Percentiles rank a stretch among this genome's conserved stretches.
These are phyloP conservation scores for Nemotelus nigrinus DNA, from an alignment of 2,888 invertebrate species.

Conservation along the genomic window DNA sequence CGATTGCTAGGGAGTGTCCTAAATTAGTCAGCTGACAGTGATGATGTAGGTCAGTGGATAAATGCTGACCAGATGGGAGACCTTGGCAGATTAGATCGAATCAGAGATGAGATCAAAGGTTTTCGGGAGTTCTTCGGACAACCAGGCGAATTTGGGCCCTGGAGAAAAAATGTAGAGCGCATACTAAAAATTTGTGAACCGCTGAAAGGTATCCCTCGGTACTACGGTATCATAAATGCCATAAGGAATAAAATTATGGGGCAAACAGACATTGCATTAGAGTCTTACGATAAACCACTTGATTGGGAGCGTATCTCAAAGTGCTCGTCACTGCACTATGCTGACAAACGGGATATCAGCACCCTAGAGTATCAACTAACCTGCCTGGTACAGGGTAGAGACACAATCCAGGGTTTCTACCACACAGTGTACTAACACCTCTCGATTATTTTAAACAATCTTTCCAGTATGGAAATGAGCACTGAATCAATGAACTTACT, in stretches of 20 bases:
- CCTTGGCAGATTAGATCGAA: background rate
- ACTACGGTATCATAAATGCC: too few relatives aligned
- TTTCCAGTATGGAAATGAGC: background rate
- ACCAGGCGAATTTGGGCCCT: too few relatives aligned
- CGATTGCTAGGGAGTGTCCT: background rate
- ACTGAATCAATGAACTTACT: background rate
- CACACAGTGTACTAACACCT: too few relatives aligned
- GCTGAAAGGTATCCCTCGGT: background rate
- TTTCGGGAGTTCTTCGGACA: background rate
- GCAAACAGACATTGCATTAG: background rate
- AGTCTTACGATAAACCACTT: background rate
- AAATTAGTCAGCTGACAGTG: background rate
- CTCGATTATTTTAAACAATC: too few relatives aligned
- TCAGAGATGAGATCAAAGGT: background rate
- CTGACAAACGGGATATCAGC: background rate
- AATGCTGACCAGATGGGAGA: background rate
- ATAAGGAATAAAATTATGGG: background rate
- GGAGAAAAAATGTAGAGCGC: background rate
- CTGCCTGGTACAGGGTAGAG: too few relatives aligned
- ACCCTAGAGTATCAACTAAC: background rate
- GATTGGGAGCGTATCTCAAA: background rate
- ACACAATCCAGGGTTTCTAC: too few relatives aligned
- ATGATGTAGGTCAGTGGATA: background rate
- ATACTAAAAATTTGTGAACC: background rate
- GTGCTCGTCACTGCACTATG: background rate